A percentile compares a stretch with the other conserved stretches of the same genome.
Evolutionary conservation across 2,113 vertebrate species (phyloP).

Genomic region (Anolis sagrei): DNA sequence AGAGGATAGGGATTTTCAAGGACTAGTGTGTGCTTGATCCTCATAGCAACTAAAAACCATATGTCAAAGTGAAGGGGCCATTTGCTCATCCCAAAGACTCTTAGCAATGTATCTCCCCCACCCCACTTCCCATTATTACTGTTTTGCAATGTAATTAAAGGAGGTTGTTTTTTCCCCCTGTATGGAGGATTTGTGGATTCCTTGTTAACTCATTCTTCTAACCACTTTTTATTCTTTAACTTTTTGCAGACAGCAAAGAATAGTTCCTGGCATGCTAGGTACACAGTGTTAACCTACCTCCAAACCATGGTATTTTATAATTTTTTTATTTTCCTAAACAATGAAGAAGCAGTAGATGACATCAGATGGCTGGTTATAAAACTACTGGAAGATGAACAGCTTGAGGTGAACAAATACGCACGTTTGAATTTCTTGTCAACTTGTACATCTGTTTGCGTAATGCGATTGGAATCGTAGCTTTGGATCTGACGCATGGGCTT

Average conservation of each 20-base stretch:
- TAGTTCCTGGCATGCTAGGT: conserved; percentile 96
- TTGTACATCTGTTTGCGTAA: background rate
- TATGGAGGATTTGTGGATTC: too few species aligned
- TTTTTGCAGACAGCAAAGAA: conserved; percentile 88
- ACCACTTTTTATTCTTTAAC: conserved; percentile 7
- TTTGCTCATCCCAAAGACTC: background rate
- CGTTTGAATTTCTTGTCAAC: background rate
- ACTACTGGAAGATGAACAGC: conserved; percentile 94
- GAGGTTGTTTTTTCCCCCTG: background rate
- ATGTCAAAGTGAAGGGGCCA: background rate
- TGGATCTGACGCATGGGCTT: background rate
- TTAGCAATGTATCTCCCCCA: background rate
- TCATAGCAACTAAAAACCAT: background rate
- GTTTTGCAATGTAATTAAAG: background rate
- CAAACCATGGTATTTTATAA: conserved; percentile 99
- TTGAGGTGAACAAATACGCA: conserved; percentile 82
- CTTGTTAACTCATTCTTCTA: too few species aligned
- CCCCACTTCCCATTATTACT: too few species aligned
- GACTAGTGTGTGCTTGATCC: background rate
- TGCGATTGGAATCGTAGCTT: background rate
- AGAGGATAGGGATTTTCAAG: background rate
- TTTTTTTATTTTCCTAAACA: conserved; percentile 95
- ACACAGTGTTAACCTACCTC: conserved; percentile 95
- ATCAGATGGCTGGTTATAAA: conserved; percentile 87
- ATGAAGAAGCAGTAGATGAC: conserved; percentile 83